Percentiles rank a stretch among this genome's conserved stretches.
phyloP scores from a whole-genome alignment of 2,797 vertebrate species.

The Allenopithecus nigroviridis region DNA sequence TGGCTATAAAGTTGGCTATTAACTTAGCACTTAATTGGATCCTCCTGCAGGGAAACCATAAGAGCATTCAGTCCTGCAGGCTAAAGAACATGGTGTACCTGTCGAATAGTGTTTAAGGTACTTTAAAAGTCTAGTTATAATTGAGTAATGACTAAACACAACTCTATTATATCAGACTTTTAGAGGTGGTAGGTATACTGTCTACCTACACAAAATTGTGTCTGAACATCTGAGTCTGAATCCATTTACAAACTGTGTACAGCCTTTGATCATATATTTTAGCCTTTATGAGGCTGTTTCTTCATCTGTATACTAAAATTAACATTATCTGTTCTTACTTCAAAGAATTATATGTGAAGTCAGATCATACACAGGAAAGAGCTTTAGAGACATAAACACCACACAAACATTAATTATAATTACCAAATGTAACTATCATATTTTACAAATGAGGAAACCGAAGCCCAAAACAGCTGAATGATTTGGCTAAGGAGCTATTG shows the following conservation, averaged over 20 bases:
- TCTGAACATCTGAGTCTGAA: not conserved
- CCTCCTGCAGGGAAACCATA: slow-evolving; percentile 30
- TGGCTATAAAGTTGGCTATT: slow-evolving; percentile 75
- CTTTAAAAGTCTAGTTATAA: slow-evolving; percentile 57
- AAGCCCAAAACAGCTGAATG: not conserved
- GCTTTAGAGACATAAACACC: not conserved
- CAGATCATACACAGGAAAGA: not conserved
- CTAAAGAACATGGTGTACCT: slow-evolving; percentile 70
- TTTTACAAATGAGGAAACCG: not conserved
- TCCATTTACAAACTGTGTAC: not conserved
- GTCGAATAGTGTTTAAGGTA: slow-evolving; percentile 36
- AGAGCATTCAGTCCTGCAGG: slow-evolving; percentile 56
- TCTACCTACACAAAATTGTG: not conserved
- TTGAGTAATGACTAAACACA: slow-evolving; percentile 54
- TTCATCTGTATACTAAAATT: not conserved
- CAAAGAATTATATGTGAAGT: not conserved
- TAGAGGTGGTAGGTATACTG: not conserved
- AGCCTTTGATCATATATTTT: not conserved
- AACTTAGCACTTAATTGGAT: slow-evolving; percentile 69
- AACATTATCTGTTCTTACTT: not conserved
- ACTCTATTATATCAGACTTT: slow-evolving; percentile 16
- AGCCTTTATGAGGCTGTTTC: not conserved
- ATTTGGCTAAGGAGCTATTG: not conserved
- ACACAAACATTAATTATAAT: not conserved
- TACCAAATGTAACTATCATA: not conserved